Percentiles rank a stretch among this genome's conserved stretches.
phyloP scores from a whole-genome alignment of 2,797 vertebrate species.

The Enteromius radiatus region DNA sequence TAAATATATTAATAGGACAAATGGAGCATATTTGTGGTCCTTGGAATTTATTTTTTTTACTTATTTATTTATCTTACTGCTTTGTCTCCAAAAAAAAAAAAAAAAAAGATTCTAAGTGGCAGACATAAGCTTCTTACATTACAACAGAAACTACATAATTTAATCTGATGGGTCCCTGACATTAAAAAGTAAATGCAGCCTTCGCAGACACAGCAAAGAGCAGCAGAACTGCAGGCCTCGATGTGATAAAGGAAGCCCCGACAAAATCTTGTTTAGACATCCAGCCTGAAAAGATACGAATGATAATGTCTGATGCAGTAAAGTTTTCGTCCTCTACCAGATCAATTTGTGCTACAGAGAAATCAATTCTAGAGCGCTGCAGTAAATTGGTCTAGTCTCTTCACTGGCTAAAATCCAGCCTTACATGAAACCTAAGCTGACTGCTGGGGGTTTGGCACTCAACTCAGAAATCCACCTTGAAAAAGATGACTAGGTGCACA shows the following conservation, averaged over 20 bases:
- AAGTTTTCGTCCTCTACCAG: slow-evolving; percentile 25
- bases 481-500: background rate
- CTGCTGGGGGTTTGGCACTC: background rate
- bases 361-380: slow-evolving; percentile 35
- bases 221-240: background rate
- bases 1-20: background rate
- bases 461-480: background rate
- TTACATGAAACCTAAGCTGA: background rate
- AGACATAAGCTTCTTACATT: background rate
- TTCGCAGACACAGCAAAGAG: background rate
- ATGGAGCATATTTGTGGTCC: background rate
- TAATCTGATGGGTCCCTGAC: background rate
- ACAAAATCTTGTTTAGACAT: slow-evolving; percentile 10
- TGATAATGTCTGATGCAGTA: slow-evolving; percentile 28
- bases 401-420: slow-evolving; percentile 1
- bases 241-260: background rate
- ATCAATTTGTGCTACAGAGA: slow-evolving; percentile 39
- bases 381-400: slow-evolving; percentile 41
- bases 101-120: background rate
- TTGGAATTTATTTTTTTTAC: no score
- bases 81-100: background rate
- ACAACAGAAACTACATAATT: background rate
- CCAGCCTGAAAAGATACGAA: slow-evolving; percentile 28
- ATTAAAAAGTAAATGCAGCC: background rate
- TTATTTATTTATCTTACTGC: background rate